Percentiles rank a stretch among this genome's conserved stretches.
phyloP scores from a whole-genome alignment of 2,888 invertebrate genomes.

The Idaea dimidiata region DNA sequence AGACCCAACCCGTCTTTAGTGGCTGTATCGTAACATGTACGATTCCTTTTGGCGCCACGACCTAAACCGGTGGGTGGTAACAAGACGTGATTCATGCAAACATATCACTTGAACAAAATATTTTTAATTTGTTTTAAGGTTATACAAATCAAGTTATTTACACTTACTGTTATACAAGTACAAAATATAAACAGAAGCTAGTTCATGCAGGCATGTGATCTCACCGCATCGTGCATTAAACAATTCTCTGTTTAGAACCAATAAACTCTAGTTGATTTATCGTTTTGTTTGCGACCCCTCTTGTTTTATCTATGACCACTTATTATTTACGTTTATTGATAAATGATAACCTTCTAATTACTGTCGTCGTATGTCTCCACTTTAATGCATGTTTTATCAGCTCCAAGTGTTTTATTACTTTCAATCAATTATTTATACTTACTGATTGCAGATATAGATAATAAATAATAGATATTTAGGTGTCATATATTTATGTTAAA shows the following conservation, averaged over 20 bases:
- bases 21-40: too few relatives aligned
- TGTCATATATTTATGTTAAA: background rate
- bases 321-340: background rate
- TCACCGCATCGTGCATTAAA: conserved; percentile 22
- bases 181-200: background rate
- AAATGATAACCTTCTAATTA: background rate
- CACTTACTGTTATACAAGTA: too few relatives aligned
- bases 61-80: too few relatives aligned
- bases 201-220: background rate
- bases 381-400: background rate
- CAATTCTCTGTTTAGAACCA: conserved; percentile 24
- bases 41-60: too few relatives aligned
- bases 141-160: too few relatives aligned
- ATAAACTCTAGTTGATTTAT: conserved; percentile 40
- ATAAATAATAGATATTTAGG: background rate
- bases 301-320: background rate
- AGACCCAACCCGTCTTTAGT: too few relatives aligned
- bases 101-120: too few relatives aligned
- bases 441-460: background rate
- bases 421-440: background rate
- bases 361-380: background rate
- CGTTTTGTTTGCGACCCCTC: conserved; percentile 34
- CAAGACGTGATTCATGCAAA: too few relatives aligned
- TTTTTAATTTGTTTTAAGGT: too few relatives aligned
- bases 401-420: background rate